These are phyloP conservation scores for Sialis fuliginosa DNA, from an alignment of 2,888 invertebrate species.

Conservation along the genomic window DNA sequence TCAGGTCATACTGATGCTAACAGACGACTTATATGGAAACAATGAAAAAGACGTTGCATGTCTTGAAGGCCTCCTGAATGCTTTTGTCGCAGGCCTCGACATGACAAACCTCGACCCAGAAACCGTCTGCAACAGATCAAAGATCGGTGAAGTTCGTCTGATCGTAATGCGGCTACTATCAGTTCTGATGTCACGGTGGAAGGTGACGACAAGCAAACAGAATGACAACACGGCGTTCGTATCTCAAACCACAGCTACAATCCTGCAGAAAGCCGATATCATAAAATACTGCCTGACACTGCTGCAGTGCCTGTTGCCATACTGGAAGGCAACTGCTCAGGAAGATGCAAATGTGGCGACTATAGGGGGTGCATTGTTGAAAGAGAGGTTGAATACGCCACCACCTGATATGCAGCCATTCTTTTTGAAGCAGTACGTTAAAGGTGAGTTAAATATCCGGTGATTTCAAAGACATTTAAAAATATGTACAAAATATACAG, in stretches of 20 bases:
- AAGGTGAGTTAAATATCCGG: constrained; percentile 27
- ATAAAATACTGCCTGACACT: constrained; percentile 56
- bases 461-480: not conserved
- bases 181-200: constrained; percentile 63
- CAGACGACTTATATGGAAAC: constrained; percentile 72
- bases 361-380: constrained; percentile 52
- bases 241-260: constrained; percentile 50
- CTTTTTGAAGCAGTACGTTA: constrained; percentile 82
- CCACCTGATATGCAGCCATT: constrained; percentile 93
- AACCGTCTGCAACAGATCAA: constrained; percentile 43
- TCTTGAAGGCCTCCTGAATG: constrained; percentile 54
- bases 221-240: constrained; percentile 38
- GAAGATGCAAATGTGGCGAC: constrained; percentile 25
- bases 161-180: constrained; percentile 77
- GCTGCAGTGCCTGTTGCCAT: constrained; percentile 50
- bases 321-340: constrained; percentile 47
- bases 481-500: constrained; percentile 18
- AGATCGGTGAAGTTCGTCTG: constrained; percentile 69
- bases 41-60: constrained; percentile 64
- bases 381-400: constrained; percentile 62
- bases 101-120: constrained; percentile 38
- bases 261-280: constrained; percentile 48
- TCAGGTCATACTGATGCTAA: constrained; percentile 71
- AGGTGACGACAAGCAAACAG: constrained; percentile 29
- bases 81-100: constrained; percentile 53